Percentiles rank a stretch among this genome's conserved stretches.
Evolutionary conservation across 2,797 vertebrate species (phyloP).

Genomic region (Thalassophryne amazonica): DNA sequence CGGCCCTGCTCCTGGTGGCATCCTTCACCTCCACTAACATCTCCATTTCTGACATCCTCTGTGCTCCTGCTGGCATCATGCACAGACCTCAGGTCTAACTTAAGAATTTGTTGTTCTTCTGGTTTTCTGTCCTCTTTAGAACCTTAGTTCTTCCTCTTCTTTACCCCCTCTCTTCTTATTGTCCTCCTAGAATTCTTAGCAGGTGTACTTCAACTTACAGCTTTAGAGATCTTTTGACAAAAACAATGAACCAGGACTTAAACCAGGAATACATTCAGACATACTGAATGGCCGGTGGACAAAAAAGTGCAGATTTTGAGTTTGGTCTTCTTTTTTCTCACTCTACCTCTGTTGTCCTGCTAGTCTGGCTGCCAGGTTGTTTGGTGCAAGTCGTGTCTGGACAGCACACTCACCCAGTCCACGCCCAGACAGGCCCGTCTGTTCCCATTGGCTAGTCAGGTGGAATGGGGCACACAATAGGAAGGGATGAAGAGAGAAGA

Average conservation of each 20-base stretch:
- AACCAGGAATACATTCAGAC: background rate
- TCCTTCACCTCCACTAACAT: slow-evolving; percentile 44
- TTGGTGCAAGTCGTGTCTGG: slow-evolving; percentile 33
- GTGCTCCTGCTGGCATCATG: slow-evolving; percentile 40
- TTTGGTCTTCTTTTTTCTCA: background rate
- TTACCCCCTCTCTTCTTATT: background rate
- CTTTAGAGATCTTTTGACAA: slow-evolving; percentile 2
- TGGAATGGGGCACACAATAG: slow-evolving; percentile 48
- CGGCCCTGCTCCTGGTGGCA: slow-evolving; percentile 46
- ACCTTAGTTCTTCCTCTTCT: slow-evolving; percentile 2
- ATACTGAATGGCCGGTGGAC: background rate
- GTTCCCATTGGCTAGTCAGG: slow-evolving; percentile 65
- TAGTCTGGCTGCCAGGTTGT: slow-evolving; percentile 24
- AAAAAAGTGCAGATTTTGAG: background rate
- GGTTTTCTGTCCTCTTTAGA: background rate
- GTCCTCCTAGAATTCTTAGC: background rate
- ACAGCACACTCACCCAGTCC: slow-evolving; percentile 24
- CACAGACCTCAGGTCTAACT: slow-evolving; percentile 4
- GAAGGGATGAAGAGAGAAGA: slow-evolving; percentile 25
- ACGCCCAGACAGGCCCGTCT: slow-evolving; percentile 39
- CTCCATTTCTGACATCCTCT: slow-evolving; percentile 48
- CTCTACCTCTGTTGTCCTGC: slow-evolving; percentile 7
- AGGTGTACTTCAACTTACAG: slow-evolving; percentile 2
- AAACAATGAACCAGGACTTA: no score
- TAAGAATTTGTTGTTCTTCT: background rate